Base-by-base conservation (phyloP, 2,797 vertebrate genomes). In the Delichon dasypus region DNA sequence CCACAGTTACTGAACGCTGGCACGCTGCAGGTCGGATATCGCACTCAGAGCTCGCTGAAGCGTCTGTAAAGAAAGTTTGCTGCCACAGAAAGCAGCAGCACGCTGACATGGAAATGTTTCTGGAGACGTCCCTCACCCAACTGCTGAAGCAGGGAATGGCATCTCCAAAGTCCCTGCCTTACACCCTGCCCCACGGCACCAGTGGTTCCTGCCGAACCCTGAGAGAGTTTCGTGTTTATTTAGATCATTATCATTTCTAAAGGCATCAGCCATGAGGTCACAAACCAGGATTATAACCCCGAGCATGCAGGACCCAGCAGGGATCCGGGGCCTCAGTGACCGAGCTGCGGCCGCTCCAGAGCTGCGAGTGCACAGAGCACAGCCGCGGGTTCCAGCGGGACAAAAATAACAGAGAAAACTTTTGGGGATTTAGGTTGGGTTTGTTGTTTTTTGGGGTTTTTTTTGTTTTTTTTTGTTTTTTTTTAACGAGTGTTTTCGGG, bases 181-280 rank as follows among this genome's bases (percentile, higher is more conserved):
- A 10, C 67, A 76, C 32, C 73, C 90, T 5, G 21, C 72, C 29
- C 58, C 57, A 32, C 66, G 12, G 44, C 93, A 72, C 80, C 34
- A 3, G 72, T 11, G n/a, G 40, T 19, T 68, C 66, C 76, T 50
- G 38, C n/a, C 16, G 32, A 89, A 57, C 64, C 72, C 40, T 45
- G 18, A 53, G 27, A 62, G 47, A 2, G 58, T 13, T 78, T 44
- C 48, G 88, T 64, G 71, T 55, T 92, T 73, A 67, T 93, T 88
- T 15, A 60, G 74, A 68, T 68, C 71, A 88, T 88, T 91, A 82
- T 65, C 81, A 67, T 82, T 22, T 81, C 77, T 60, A 88, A 90
- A 91, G 91, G 88, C 94, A 88, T 75, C 93, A 85, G 93, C 90
- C 60, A 23, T 18, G 80, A 74, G 80, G 74, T 93, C 90, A 95